Evolutionary conservation across 2,797 vertebrate species (phyloP), one percentile per base, ranked within the genome.

Genomic region (Gymnothorax javanicus): DNA sequence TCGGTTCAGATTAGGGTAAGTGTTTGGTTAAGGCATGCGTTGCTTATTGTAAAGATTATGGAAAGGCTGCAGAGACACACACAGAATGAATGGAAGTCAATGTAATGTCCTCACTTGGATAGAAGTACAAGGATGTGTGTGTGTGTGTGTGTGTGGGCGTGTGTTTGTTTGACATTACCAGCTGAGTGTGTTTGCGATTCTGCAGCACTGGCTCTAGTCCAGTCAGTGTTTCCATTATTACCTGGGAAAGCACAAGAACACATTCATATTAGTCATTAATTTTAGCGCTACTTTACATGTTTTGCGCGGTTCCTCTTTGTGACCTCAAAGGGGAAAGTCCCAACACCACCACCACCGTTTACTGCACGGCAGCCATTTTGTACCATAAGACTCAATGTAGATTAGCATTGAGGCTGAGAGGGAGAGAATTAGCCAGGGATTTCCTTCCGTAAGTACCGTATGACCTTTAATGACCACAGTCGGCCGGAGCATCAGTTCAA

Each of bases 161-260:
- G 11, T n/a, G 57, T 54, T 25, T 1, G 4, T 17, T 23, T 43
- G 56, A 17, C 69, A 93, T 96, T 90, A 97, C 95, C 93, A 97
- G 91, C 8, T 88, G 89, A 60, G 91, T 87, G 33, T 87, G 69
- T 87, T 95, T 95, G 12, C 93, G 89, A 11, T 85, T 84, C 3
- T 95, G 93, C 69, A 94, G 87, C 54, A 92, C 91, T 83, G 94
- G 94, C 90, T 92, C 94, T 87, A 90, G 93, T 82, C 94, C 94
- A 54, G 94, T 96, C 71, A 96, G 87, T 67, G 95, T 92, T 93
- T 97, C 95, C 94, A 96, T 95, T 87, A 95, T 91, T 5, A 94
- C 92, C 96, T 96, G 86, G 17, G 17, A 52, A 88, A 88, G 56
- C 13, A 89, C 69, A 86, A 17, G 1, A 0, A 33, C 62, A 71